These are phyloP conservation scores for Ptyas mucosa DNA, from an alignment of 2,113 vertebrate species.

Conservation along the genomic window DNA sequence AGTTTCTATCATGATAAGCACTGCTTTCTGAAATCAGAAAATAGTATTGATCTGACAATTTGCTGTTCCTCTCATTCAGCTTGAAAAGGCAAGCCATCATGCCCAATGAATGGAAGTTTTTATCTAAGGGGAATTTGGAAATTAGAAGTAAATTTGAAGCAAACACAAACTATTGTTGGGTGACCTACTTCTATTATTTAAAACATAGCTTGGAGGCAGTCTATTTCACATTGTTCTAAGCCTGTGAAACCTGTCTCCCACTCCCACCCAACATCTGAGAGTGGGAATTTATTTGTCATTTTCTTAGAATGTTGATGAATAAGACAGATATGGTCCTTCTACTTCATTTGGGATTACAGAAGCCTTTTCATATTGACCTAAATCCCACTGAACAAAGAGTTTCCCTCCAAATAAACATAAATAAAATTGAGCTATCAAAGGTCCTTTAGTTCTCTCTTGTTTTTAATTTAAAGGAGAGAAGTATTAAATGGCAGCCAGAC, in stretches of 20 bases:
- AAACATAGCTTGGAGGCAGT: background rate
- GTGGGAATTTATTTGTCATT: conserved; percentile 11
- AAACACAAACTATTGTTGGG: conserved; percentile 10
- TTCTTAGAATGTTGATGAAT: conserved; percentile 5
- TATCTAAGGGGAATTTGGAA: conserved; percentile 18
- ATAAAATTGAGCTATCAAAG: background rate
- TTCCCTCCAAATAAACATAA: background rate
- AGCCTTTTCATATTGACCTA: background rate
- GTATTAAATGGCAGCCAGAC: background rate
- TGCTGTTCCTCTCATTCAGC: background rate
- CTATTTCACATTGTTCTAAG: background rate
- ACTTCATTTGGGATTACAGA: background rate
- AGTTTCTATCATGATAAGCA: conserved; percentile 10
- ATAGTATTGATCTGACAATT: conserved; percentile 27
- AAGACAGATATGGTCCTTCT: background rate
- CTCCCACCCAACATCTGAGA: background rate
- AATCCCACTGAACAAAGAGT: background rate
- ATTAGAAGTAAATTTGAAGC: conserved; percentile 36
- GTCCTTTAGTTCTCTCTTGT: background rate
- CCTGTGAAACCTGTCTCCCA: conserved; percentile 19
- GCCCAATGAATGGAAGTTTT: conserved; percentile 8
- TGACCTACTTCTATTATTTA: conserved; percentile 13
- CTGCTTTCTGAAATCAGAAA: conserved; percentile 22
- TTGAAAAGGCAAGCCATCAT: conserved; percentile 16
- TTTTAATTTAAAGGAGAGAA: background rate